Evolutionary conservation across 2,888 invertebrate species (phyloP).

Genomic region (Nycteola revayana): DNA sequence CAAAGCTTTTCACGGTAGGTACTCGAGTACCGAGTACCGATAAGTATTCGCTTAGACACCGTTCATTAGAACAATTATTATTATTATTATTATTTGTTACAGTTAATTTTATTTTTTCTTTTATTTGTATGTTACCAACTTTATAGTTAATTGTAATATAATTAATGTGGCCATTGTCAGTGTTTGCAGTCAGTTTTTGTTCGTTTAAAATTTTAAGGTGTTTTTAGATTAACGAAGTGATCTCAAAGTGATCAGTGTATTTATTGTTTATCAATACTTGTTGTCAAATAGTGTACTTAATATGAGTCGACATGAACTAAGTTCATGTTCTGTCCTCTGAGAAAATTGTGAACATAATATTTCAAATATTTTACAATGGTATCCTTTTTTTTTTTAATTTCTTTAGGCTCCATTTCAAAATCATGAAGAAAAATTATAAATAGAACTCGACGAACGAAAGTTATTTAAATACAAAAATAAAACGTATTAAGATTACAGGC

Average conservation of each 20-base stretch:
- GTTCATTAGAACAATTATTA: conserved; percentile 40
- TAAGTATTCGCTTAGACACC: conserved; percentile 32
- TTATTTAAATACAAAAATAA: too few species aligned
- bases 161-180: conserved; percentile 71
- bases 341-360: conserved; percentile 11
- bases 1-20: conserved; percentile 40
- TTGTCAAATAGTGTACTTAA: conserved; percentile 76
- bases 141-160: conserved; percentile 52
- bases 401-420: too few species aligned
- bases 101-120: conserved; percentile 51
- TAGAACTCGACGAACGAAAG: not conserved
- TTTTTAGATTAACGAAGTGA: conserved; percentile 73
- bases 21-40: conserved; percentile 21
- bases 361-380: conserved; percentile 23
- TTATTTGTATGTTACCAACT: conserved; percentile 69
- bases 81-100: conserved; percentile 48
- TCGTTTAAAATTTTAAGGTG: conserved; percentile 63
- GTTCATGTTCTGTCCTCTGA: conserved; percentile 11
- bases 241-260: conserved; percentile 81
- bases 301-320: conserved; percentile 26
- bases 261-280: conserved; percentile 68
- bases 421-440: not conserved
- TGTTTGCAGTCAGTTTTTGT: conserved; percentile 50
- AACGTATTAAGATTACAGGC: too few species aligned
- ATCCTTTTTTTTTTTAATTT: too few species aligned